phyloP scores from a whole-genome alignment of 2,888 invertebrate genomes.

The Malachius bipustulatus region DNA sequence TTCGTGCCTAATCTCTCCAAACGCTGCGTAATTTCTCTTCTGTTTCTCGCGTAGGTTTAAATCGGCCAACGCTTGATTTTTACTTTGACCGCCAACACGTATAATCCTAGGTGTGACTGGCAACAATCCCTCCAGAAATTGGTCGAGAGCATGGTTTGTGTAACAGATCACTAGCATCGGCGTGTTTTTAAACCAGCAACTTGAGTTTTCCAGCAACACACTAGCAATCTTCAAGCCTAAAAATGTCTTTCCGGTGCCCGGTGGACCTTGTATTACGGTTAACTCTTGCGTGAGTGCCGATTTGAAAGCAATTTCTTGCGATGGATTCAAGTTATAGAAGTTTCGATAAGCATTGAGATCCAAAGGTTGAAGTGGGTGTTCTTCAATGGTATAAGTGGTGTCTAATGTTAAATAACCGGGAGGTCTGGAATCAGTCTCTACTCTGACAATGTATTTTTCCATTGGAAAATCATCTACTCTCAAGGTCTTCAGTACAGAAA shows the following conservation, averaged over 20 bases:
- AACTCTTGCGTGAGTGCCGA: constrained; percentile 60
- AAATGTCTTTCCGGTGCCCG: constrained; percentile 79
- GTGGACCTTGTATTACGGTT: constrained; percentile 74
- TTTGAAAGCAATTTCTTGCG: constrained; percentile 55
- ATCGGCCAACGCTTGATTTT: constrained; percentile 42
- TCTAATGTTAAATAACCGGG: constrained; percentile 34
- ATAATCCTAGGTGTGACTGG: constrained; percentile 47
- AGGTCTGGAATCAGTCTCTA: constrained; percentile 26
- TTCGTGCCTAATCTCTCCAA: constrained; percentile 11
- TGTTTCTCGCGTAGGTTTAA: constrained; percentile 37
- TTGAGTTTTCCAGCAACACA: constrained; percentile 48
- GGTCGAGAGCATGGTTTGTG: constrained; percentile 80
- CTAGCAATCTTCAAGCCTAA: constrained; percentile 64
- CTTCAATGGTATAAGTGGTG: background rate
- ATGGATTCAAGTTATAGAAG: constrained; percentile 43
- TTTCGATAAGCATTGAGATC: too few relatives aligned
- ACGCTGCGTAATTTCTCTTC: constrained; percentile 10
- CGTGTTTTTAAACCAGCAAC: constrained; percentile 32
- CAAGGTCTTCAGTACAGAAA: constrained; percentile 53
- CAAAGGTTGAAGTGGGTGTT: too few relatives aligned
- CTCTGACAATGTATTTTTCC: constrained; percentile 53
- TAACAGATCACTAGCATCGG: constrained; percentile 70
- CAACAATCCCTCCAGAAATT: constrained; percentile 63
- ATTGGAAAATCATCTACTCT: constrained; percentile 49
- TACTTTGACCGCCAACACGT: constrained; percentile 59